phyloP scores from a whole-genome alignment of 1,140 invertebrate genomes.

The Neelides sp. region DNA sequence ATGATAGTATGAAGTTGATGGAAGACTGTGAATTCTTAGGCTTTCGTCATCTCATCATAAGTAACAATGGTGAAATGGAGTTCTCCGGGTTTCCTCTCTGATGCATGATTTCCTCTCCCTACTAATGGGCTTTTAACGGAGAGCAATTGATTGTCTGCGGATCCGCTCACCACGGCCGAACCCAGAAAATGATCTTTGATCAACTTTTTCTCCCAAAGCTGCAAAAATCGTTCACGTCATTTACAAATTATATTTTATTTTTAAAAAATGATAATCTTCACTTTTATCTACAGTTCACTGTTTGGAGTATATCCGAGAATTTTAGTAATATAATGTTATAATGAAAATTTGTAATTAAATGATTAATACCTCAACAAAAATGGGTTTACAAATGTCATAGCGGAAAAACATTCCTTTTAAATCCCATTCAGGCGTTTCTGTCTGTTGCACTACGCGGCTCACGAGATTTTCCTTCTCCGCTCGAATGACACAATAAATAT shows the following conservation, averaged over 20 bases:
- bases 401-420: slow-evolving; percentile 27
- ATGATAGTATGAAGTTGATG: too few relatives aligned
- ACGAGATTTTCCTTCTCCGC: slow-evolving; percentile 18
- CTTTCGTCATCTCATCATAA: slow-evolving; percentile 20
- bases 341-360: background rate
- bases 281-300: background rate
- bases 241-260: slow-evolving; percentile 3
- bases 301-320: background rate
- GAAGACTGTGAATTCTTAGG: slow-evolving; percentile 19
- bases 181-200: slow-evolving; percentile 27
- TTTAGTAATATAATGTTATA: background rate
- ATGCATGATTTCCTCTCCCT: slow-evolving; percentile 20
- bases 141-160: slow-evolving; percentile 17
- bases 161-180: slow-evolving; percentile 18
- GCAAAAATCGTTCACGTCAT: background rate
- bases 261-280: too few relatives aligned
- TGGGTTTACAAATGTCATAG: slow-evolving; percentile 25
- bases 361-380: slow-evolving; percentile 23
- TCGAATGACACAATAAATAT: slow-evolving; percentile 24
- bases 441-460: slow-evolving; percentile 7
- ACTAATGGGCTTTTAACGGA: slow-evolving; percentile 21
- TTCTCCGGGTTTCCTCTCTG: slow-evolving; percentile 26
- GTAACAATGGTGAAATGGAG: slow-evolving; percentile 16
- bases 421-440: slow-evolving; percentile 18
- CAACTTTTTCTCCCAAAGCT: slow-evolving; percentile 24